Evolutionary conservation across 2,797 vertebrate species (phyloP).

Genomic region (Micromesistius poutassou): DNA sequence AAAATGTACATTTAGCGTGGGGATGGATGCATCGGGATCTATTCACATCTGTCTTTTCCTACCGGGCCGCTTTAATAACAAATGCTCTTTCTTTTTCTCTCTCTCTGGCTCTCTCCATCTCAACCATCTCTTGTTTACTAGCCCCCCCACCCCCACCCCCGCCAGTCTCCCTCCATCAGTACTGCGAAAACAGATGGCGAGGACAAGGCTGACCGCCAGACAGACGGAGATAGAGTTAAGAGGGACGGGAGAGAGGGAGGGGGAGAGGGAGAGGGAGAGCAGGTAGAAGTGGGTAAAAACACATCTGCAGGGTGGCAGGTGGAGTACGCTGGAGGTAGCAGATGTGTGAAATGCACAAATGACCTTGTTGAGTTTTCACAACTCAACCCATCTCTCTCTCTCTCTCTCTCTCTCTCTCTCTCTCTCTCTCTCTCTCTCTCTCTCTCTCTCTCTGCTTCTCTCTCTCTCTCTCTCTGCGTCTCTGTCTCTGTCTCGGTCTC

Average conservation of each 20-base stretch:
- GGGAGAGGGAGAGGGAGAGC: slow-evolving; percentile 39
- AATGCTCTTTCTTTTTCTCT: not conserved
- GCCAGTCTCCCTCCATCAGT: slow-evolving; percentile 29
- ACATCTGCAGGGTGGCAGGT: slow-evolving; percentile 42
- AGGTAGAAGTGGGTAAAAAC: slow-evolving; percentile 50
- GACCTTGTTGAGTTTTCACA: slow-evolving; percentile 50
- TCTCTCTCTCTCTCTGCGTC: not conserved
- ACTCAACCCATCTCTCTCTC: slow-evolving; percentile 29
- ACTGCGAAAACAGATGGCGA: slow-evolving; percentile 69
- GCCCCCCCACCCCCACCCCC: slow-evolving; percentile 12
- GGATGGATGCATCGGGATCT: not conserved
- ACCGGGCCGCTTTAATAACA: not conserved
- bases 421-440: not conserved
- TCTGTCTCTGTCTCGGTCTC: not conserved
- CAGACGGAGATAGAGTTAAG: slow-evolving; percentile 49
- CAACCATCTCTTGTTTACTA: slow-evolving; percentile 15
- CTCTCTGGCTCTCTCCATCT: slow-evolving; percentile 15
- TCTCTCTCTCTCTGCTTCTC: not conserved
- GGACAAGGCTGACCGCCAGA: slow-evolving; percentile 63
- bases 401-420: not conserved
- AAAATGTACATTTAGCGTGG: not conserved
- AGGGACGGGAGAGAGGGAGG: slow-evolving; percentile 54
- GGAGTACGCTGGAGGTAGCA: slow-evolving; percentile 48
- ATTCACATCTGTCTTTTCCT: not conserved
- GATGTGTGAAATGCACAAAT: slow-evolving; percentile 62